A percentile compares a stretch with the other conserved stretches of the same genome.
Evolutionary conservation across 2,113 vertebrate genomes (phyloP).

Genomic region (Bucco capensis): DNA sequence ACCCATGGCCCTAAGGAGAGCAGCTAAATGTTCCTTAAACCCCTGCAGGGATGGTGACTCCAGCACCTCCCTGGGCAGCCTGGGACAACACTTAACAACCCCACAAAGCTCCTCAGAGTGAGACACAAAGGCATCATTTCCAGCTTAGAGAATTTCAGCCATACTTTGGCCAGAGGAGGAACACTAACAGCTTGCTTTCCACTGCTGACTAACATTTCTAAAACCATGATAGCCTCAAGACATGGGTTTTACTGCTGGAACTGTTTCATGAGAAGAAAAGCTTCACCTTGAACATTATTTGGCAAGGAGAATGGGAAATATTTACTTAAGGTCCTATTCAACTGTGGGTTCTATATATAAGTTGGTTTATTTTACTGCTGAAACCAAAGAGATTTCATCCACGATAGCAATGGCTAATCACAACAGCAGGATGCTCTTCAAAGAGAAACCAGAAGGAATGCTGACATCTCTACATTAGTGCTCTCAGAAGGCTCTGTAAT

Average conservation of each 20-base stretch:
- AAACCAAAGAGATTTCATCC: conserved; percentile 12
- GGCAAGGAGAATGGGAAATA: conserved; percentile 24
- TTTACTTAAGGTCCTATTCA: conserved; percentile 48
- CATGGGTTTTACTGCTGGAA: not conserved
- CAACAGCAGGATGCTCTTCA: conserved; percentile 14
- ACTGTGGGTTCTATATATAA: conserved; percentile 31
- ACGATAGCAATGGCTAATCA: not conserved
- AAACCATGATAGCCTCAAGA: not conserved
- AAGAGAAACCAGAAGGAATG: not conserved
- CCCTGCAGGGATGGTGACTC: no score
- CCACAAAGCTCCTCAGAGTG: not conserved
- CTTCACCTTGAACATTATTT: conserved; percentile 37
- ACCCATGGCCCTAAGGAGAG: no score
- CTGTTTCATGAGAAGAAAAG: not conserved
- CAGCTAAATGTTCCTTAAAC: no score
- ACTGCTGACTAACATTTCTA: not conserved
- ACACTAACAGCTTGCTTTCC: not conserved
- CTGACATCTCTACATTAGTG: not conserved
- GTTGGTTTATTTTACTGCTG: conserved; percentile 36
- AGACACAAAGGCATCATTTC: not conserved
- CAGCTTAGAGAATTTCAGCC: not conserved
- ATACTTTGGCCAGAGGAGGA: not conserved
- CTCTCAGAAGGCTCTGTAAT: not conserved
- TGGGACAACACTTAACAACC: no score
- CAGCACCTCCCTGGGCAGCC: no score